Base-by-base conservation (phyloP, 2,113 vertebrate genomes). In the Mesitornis unicolor region DNA sequence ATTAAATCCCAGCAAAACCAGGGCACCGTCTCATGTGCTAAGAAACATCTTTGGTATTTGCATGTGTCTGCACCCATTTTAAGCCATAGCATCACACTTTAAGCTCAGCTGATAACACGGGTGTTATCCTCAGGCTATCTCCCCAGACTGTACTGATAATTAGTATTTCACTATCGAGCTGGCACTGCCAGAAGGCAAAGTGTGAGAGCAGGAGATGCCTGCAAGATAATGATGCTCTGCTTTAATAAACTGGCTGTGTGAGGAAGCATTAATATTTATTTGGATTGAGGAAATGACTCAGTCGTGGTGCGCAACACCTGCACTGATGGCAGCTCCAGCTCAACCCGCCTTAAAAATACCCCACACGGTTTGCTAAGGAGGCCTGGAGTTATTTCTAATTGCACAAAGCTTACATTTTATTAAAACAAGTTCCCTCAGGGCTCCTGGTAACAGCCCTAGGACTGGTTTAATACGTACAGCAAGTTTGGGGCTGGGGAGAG, bases 141-240 rank as follows among this genome's bases (percentile, higher is more conserved):
- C 53, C 64, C 22, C 19, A 21, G 7, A 51, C 15, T 0, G 0
- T 5, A 2, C 33, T 8, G 4, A 54, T 54, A 68, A 11, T n/a
- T 2, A 10, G 60, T 0, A 10, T 10, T 5, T 9, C 1, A 1
- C 17, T 25, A 2, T 6, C 8, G 3, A 19, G 69, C 33, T 36
- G 43, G 59, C 9, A 4, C 26, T 36, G 92, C 88, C 47, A 4
- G 7, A 29, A 50, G 43, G 68, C 53, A 7, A 26, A 9, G 36
- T 4, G 43, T 3, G 56, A 6, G n/a, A 26, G 68, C 50, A 24
- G 61, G 38, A 19, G 45, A 53, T 10, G 38, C 7, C 0, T 6
- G 24, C 38, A 7, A 11, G 74, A 9, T 19, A 8, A 22, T 50
- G 33, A 15, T 6, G 6, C 18, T 17, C 3, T 20, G 65, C 54